Evolutionary conservation across 2,888 invertebrate genomes (phyloP), one percentile per base, ranked within the genome.

Genomic region (Blastobasis lacticolella): DNA sequence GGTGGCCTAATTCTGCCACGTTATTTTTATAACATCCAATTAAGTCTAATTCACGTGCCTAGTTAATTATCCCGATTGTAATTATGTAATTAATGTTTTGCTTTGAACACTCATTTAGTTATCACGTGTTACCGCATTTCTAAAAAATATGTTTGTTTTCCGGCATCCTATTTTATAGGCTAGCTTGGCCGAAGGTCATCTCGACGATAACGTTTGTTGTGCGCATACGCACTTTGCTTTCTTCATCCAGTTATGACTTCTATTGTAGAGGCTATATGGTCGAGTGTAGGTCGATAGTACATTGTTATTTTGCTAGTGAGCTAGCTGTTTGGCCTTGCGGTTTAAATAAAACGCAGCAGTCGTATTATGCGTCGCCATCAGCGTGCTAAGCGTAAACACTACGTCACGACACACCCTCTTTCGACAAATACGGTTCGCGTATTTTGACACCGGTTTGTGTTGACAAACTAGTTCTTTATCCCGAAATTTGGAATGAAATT

Each of bases 321-420:
- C 69, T 71, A 71, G 58, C 67, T 67, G 62, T 64, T 55, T 71
- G 78, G 67, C 85, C 86, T 86, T 86, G 84, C 63, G 59, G 61
- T 63, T 76, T 76, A 75, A 85, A 83, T 83, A 81, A 80, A 81
- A 80, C 85, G 81, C 82, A 81, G 72, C 78, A 75, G 67, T 66
- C 5, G 4, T 69, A 66, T 64, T 67, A 54, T 61, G 60, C 64
- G 66, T 64, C 73, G 73, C 70, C 65, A 69, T 49, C 58, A 59
- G 61, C 60, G 59, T 66, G 60, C 54, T 57, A 65, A 63, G 75
- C 71, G 75, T 75, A 76, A 75, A 77, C 66, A 76, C 63, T 64
- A 77, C 85, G 85, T 84, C 84, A 84, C 56, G 84, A 86, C 87
- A 87, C 87, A 87, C 87, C 87, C 87, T 83, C 82, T 76, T 75